Percentiles rank a stretch among this genome's conserved stretches.
These are phyloP conservation scores for Sinocyclocheilus grahami DNA, from an alignment of 2,113 vertebrate species.

Conservation along the genomic window DNA sequence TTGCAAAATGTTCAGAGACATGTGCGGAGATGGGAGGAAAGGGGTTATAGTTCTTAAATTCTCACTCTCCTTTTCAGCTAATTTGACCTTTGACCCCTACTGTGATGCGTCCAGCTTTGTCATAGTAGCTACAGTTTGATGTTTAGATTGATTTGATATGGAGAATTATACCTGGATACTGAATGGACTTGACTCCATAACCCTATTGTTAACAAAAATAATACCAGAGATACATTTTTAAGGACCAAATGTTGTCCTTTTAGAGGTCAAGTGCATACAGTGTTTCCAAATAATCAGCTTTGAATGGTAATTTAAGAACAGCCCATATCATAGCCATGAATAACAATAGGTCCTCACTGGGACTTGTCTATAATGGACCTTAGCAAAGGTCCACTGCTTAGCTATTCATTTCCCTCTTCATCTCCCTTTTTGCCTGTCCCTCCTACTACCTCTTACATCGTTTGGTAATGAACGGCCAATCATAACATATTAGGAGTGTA, in stretches of 20 bases:
- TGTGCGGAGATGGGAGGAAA: not conserved
- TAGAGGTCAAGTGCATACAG: constrained; percentile 41
- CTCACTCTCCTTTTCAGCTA: constrained; percentile 27
- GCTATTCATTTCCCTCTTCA: constrained; percentile 46
- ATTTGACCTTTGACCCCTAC: constrained; percentile 31
- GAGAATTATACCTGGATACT: constrained; percentile 28
- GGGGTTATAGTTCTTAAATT: not conserved
- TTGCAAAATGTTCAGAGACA: constrained; percentile 33
- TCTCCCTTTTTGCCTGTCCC: not conserved
- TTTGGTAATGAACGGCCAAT: constrained; percentile 52
- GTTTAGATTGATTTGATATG: constrained; percentile 44
- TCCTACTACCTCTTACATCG: constrained; percentile 26
- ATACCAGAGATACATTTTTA: constrained; percentile 8
- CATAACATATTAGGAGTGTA: constrained; percentile 39
- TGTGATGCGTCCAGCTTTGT: constrained; percentile 7
- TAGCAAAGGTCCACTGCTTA: constrained; percentile 41
- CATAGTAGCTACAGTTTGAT: constrained; percentile 37
- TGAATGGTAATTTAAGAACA: constrained; percentile 34
- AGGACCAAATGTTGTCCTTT: constrained; percentile 25
- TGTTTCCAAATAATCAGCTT: constrained; percentile 40
- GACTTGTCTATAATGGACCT: constrained; percentile 27
- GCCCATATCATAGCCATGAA: constrained; percentile 29
- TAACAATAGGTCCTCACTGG: constrained; percentile 23
- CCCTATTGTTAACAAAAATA: not conserved
- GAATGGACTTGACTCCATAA: constrained; percentile 8